A percentile compares a stretch with the other conserved stretches of the same genome.
phyloP scores from a whole-genome alignment of 2,113 vertebrate species.

The Hyla sarda region DNA sequence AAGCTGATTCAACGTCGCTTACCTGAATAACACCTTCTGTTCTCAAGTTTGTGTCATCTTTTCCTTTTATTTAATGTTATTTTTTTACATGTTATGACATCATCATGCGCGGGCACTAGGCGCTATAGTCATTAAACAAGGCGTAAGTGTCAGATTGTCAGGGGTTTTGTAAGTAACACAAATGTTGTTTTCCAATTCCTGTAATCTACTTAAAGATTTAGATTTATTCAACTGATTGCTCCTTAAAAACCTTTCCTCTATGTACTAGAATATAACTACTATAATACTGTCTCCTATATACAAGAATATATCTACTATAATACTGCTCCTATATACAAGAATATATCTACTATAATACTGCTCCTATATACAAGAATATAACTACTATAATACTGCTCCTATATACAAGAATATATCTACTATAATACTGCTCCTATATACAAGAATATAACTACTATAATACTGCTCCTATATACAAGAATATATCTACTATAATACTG shows the following conservation, averaged over 20 bases:
- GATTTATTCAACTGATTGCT: not conserved
- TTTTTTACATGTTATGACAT: constrained; percentile 5
- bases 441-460: constrained; percentile 3
- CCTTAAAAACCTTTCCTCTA: not conserved
- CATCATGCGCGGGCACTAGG: not conserved
- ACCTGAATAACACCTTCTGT: constrained; percentile 36
- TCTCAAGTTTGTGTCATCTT: not conserved
- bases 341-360: constrained; percentile 6
- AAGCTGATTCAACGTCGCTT: constrained; percentile 24
- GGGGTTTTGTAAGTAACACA: not conserved
- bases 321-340: not conserved
- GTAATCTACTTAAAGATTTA: not conserved
- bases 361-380: not conserved
- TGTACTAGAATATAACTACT: not conserved
- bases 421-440: not conserved
- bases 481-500: constrained; percentile 1
- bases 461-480: not conserved
- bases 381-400: not conserved
- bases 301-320: not conserved
- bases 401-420: not conserved
- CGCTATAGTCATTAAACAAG: not conserved
- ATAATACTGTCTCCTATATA: not conserved
- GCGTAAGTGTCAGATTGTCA: constrained; percentile 1
- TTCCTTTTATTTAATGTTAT: no score
- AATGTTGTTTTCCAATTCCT: not conserved